Conservation (phyloP, 2,797 vertebrate species). For the Acridotheres tristis region DNA sequence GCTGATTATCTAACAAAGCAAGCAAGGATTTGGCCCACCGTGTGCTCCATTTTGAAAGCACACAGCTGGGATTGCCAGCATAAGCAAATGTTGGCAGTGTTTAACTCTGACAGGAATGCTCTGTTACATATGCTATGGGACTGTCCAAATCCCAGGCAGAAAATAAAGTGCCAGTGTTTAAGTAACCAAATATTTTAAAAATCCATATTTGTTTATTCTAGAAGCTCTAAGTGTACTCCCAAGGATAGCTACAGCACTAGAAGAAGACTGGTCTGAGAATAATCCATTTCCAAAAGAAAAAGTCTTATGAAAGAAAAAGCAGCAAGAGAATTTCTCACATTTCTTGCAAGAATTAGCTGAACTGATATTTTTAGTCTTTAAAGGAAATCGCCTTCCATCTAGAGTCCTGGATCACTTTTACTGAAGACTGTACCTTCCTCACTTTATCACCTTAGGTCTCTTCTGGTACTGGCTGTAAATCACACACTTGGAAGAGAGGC, state of each 20-base stretch:
- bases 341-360: not conserved
- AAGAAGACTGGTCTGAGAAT: not conserved
- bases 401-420: not conserved
- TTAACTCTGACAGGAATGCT: not conserved
- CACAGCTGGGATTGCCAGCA: not conserved
- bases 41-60: not conserved
- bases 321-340: not conserved
- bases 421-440: not conserved
- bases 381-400: not conserved
- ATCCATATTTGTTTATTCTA: constrained; percentile 5
- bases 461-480: not conserved
- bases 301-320: constrained; percentile 26
- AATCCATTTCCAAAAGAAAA: constrained; percentile 15
- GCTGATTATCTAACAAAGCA: not conserved
- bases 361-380: not conserved
- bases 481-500: not conserved
- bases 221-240: not conserved
- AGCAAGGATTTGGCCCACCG: constrained; percentile 2
- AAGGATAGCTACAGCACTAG: not conserved
- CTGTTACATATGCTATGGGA: constrained; percentile 19
- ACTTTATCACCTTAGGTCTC: not conserved
- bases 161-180: constrained; percentile 48
- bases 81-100: constrained; percentile 34
- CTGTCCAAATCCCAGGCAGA: constrained; percentile 45
- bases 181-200: constrained; percentile 19